phyloP scores from a whole-genome alignment of 2,797 vertebrate species.

The Micromesistius poutassou region DNA sequence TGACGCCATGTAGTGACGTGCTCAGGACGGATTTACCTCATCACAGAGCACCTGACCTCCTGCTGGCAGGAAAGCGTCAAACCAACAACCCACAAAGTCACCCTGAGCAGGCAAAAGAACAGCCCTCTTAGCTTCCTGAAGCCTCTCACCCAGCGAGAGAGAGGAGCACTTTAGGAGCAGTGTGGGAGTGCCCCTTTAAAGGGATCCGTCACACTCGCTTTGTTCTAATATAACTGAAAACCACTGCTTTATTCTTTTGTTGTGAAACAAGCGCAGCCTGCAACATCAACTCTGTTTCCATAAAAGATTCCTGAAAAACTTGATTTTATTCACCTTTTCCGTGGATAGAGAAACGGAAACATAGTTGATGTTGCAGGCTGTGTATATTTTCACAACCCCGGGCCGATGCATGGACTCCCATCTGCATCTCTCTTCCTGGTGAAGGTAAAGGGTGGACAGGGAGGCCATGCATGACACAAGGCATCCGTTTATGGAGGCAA shows the following conservation, averaged over 20 bases:
- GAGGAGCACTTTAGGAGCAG: background rate
- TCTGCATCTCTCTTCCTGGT: background rate
- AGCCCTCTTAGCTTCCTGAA: background rate
- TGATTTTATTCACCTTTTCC: background rate
- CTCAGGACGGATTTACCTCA: background rate
- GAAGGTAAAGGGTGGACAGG: background rate
- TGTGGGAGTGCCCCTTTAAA: background rate
- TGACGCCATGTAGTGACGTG: background rate
- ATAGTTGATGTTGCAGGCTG: background rate
- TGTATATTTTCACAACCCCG: background rate
- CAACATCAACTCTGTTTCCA: background rate
- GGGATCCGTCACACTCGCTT: background rate
- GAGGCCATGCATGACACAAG: background rate
- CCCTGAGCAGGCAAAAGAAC: background rate
- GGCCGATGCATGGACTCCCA: background rate
- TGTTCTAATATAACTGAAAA: background rate
- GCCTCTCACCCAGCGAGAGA: background rate
- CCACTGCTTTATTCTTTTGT: background rate
- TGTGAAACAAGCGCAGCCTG: background rate
- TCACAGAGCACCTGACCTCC: background rate
- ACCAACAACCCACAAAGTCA: background rate
- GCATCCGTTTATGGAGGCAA: too few species aligned
- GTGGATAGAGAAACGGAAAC: too few species aligned
- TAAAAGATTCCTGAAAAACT: background rate
- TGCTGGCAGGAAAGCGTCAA: background rate